Evolutionary conservation across 1,140 invertebrate genomes (phyloP).

Genomic region (Colletes latitarsis): DNA sequence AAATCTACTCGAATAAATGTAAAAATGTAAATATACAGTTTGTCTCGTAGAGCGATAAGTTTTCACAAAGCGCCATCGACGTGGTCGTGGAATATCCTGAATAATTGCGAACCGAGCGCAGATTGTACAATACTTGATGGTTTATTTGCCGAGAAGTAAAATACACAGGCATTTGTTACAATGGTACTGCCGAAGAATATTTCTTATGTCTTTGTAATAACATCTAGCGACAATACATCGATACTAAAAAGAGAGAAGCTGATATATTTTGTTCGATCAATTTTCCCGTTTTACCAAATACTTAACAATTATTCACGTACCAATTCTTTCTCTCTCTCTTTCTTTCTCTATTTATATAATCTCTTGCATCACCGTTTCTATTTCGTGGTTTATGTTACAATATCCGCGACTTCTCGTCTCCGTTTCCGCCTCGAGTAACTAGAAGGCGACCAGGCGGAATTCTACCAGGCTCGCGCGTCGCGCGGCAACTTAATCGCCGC

Average conservation of each 20-base stretch:
- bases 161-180: constrained; percentile 69
- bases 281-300: constrained; percentile 43
- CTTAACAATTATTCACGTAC: constrained; percentile 58
- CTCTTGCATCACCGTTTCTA: background rate
- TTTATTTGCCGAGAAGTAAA: constrained; percentile 69
- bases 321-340: constrained; percentile 5
- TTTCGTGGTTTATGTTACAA: constrained; percentile 3
- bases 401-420: constrained; percentile 9
- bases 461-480: background rate
- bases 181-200: constrained; percentile 59
- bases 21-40: constrained; percentile 17
- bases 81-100: no score
- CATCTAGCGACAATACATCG: constrained; percentile 65
- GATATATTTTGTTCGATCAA: constrained; percentile 35
- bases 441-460: background rate
- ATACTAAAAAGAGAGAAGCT: constrained; percentile 69
- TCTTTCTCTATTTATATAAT: background rate
- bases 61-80: no score
- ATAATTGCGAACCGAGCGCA: background rate
- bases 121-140: constrained; percentile 60
- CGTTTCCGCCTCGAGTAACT: constrained; percentile 19
- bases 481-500: background rate
- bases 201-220: constrained; percentile 59
- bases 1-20: background rate
- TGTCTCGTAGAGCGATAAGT: no score